Percentiles rank a stretch among this genome's conserved stretches.
Evolutionary conservation across 2,113 vertebrate species (phyloP).

Genomic region (Physeter macrocephalus): DNA sequence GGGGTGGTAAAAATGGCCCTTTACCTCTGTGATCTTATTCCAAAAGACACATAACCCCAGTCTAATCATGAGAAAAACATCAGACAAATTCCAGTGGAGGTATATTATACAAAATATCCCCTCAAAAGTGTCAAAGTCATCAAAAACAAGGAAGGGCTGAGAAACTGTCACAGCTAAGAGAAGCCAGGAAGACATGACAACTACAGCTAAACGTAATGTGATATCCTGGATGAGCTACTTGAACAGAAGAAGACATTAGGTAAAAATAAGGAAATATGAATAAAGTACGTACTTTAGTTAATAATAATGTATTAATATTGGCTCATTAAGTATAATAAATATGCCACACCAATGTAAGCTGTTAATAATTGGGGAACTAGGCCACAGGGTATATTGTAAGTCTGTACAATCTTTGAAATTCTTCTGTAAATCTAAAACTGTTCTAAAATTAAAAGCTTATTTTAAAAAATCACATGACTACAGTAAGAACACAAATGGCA

Average conservation of each 20-base stretch:
- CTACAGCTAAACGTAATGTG: rapidly evolving
- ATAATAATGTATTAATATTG: not conserved
- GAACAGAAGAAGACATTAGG: not conserved
- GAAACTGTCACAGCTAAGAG: not conserved
- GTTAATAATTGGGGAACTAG: not conserved
- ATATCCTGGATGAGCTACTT: not conserved
- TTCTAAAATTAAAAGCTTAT: not conserved
- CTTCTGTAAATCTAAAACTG: not conserved
- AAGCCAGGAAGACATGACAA: not conserved
- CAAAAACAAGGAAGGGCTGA: not conserved
- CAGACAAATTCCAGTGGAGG: not conserved
- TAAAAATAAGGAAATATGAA: not conserved
- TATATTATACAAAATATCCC: not conserved
- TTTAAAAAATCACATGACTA: not conserved
- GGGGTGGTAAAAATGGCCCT: not conserved
- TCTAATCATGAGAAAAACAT: not conserved
- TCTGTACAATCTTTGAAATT: not conserved
- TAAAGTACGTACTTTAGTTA: not conserved
- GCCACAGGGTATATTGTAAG: not conserved
- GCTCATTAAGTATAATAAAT: not conserved
- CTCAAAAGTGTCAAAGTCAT: not conserved
- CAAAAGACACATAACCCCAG: not conserved
- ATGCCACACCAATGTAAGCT: not conserved
- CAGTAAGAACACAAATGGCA: not conserved
- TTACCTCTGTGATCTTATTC: not conserved